phyloP scores from a whole-genome alignment of 2,797 vertebrate species.

The Rhinophrynus dorsalis region DNA sequence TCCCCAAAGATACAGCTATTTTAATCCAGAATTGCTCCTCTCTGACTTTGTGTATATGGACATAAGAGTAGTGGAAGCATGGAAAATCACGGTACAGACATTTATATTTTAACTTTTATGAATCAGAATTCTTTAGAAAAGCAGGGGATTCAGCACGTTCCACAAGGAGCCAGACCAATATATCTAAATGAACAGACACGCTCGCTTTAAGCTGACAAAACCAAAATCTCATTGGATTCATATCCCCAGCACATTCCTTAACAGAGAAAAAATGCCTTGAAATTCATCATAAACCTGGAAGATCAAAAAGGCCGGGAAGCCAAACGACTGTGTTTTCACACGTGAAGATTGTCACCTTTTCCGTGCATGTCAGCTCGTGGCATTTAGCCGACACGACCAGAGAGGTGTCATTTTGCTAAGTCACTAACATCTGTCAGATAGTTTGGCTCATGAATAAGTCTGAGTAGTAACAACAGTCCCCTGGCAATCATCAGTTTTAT shows the following conservation, averaged over 20 bases:
- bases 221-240: not conserved
- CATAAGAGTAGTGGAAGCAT: no score
- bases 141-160: not conserved
- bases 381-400: not conserved
- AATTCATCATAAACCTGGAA: not conserved
- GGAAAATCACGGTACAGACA: no score
- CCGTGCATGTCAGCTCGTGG: not conserved
- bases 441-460: not conserved
- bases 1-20: no score
- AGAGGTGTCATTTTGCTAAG: not conserved
- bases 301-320: not conserved
- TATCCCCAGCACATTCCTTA: slow-evolving; percentile 3
- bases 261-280: not conserved
- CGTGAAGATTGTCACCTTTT: slow-evolving; percentile 16
- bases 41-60: no score
- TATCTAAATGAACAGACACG: not conserved
- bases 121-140: not conserved
- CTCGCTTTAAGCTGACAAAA: slow-evolving; percentile 8
- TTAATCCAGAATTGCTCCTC: no score
- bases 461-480: not conserved
- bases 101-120: not conserved
- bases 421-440: not conserved
- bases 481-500: not conserved
- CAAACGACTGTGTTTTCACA: not conserved
- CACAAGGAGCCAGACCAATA: not conserved